Evolutionary conservation across 2,113 vertebrate species (phyloP), one percentile per base, ranked within the genome.

Genomic region (Mustelus asterias): DNA sequence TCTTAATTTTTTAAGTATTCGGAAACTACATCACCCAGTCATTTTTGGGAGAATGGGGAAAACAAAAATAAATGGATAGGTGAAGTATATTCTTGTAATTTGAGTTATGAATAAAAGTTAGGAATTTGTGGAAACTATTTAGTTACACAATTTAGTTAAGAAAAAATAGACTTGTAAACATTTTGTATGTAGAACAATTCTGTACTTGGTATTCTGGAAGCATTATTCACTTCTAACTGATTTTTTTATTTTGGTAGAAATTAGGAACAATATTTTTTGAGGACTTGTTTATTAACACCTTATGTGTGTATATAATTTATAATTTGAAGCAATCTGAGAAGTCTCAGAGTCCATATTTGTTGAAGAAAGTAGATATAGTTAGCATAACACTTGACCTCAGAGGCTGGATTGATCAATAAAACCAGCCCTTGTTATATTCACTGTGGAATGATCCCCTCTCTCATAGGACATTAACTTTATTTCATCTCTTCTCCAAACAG

Each of bases 401-500:
- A 37, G 96, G 92, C 95, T 96, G 96, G 96, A 96, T 94, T 96
- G 95, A 93, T 96, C 94, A 95, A 96, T 93, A 95, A 95, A 96
- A 83, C 95, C 76, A 95, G 96, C 58, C 60, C 90, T 80, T 92
- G 83, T 58, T 63, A 85, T 96, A 85, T 96, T 93, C 37, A 70
- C 65, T 95, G 95, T 95, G 58, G 88, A 14, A 85, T 65, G 67
- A 78, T 69, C 76, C 72, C 96, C 94, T 60, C 95, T 95, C 83
- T 90, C 70, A 29, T 54, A 92, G 80, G 65, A 97, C 85, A 97
- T 96, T 6, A 41, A 96, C 67, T 85, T 86, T 97, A 94, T 97
- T 96, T 96, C 95, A 97, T 97, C 96, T 96, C 96, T 89, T 83
- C n/a, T 96, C 44, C 97, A 96, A 95, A 95, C 97, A 99, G 99